These are phyloP conservation scores for Amphimedon queenslandica DNA, from an alignment of 37 sponge, comb jelly and placozoan genomes.

Conservation along the genomic window DNA sequence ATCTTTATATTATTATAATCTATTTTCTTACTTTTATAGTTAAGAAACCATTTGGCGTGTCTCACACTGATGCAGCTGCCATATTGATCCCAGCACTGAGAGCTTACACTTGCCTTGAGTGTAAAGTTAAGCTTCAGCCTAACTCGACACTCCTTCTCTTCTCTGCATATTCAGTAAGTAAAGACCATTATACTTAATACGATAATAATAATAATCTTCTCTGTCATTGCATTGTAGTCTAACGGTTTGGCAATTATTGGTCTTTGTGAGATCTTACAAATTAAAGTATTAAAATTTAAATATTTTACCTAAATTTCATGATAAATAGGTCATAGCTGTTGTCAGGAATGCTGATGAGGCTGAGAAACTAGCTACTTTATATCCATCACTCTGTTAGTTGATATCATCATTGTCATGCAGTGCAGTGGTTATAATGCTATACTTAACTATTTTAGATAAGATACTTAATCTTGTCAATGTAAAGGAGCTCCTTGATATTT, in stretches of 20 bases:
- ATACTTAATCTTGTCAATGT: slow-evolving; percentile 40
- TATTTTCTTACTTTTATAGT: too few species aligned
- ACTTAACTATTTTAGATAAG: slow-evolving; percentile 1
- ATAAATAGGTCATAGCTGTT: slow-evolving; percentile 71
- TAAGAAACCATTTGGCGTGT: slow-evolving; percentile 34
- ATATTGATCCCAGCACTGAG: slow-evolving; percentile 47
- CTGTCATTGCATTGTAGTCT: slow-evolving; percentile 11
- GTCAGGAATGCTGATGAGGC: slow-evolving; percentile 64
- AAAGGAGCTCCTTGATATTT: slow-evolving; percentile 39
- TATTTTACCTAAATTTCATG: too few species aligned
- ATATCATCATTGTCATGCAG: background rate
- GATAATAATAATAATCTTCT: background rate
- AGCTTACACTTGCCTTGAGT: slow-evolving; percentile 55
- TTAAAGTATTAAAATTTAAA: slow-evolving; percentile 47
- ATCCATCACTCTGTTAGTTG: slow-evolving; percentile 51
- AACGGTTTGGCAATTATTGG: slow-evolving; percentile 51
- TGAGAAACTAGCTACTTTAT: slow-evolving; percentile 23
- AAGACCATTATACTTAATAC: background rate
- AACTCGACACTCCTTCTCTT: slow-evolving; percentile 41
- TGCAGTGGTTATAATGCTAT: too few species aligned
- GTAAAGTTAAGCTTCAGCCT: slow-evolving; percentile 23
- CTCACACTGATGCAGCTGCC: slow-evolving; percentile 55
- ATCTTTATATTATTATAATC: too few species aligned
- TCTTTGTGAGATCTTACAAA: slow-evolving; percentile 38
- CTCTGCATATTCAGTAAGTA: slow-evolving; percentile 40